phyloP scores from a whole-genome alignment of 2,113 vertebrate genomes.

The Pitta sordida region DNA sequence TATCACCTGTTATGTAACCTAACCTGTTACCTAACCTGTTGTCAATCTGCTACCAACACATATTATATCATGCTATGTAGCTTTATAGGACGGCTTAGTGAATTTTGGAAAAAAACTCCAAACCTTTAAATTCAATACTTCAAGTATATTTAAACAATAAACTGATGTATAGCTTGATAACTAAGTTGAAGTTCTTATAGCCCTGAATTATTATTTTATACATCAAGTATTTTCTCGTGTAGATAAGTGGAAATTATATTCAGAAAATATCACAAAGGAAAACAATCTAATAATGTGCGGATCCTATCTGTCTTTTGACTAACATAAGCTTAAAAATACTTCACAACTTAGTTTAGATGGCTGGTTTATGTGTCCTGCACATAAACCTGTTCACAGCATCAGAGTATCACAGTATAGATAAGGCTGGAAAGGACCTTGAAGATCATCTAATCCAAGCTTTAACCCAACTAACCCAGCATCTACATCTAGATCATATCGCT shows the following conservation, averaged over 20 bases:
- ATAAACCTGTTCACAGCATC: too few relatives aligned
- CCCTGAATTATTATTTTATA: not conserved
- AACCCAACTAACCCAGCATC: too few relatives aligned
- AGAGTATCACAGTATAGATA: too few relatives aligned
- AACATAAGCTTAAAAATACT: not conserved
- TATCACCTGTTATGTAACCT: too few relatives aligned
- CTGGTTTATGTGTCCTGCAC: fast-evolving
- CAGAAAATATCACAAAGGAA: not conserved
- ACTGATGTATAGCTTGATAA: not conserved
- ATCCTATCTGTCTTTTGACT: not conserved
- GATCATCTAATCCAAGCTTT: too few relatives aligned
- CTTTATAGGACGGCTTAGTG: not conserved
- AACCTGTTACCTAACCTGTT: too few relatives aligned
- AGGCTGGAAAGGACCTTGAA: too few relatives aligned
- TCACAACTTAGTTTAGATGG: not conserved
- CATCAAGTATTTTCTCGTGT: not conserved
- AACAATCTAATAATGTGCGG: not conserved
- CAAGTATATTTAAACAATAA: not conserved
- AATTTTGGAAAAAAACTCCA: not conserved
- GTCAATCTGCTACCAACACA: too few relatives aligned
- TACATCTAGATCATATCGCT: too few relatives aligned
- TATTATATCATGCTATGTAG: not conserved
- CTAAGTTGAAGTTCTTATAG: not conserved
- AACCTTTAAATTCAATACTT: not conserved
- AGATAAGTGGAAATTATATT: not conserved